phyloP scores from a whole-genome alignment of 2,888 invertebrate genomes.

The Sphaeridia pumilis region DNA sequence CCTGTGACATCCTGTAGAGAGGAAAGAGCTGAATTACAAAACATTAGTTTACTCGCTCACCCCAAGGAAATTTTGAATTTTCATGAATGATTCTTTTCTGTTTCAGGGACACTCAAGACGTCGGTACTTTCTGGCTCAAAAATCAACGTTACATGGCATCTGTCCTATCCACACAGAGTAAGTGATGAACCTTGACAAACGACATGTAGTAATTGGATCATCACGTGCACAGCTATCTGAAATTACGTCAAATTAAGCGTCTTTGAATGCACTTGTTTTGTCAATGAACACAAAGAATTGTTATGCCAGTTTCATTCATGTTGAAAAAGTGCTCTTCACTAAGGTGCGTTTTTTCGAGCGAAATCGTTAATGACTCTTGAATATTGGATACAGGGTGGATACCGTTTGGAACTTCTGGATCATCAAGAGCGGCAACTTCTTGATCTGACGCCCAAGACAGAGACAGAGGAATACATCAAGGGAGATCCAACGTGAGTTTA shows the following conservation, averaged over 20 bases:
- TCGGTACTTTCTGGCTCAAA: conserved; percentile 30
- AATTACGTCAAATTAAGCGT: not conserved
- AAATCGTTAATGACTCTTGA: too few relatives aligned
- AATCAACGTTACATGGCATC: conserved; percentile 34
- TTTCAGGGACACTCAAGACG: conserved; percentile 29
- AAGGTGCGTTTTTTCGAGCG: too few relatives aligned
- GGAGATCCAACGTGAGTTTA: conserved; percentile 71
- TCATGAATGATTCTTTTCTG: not conserved
- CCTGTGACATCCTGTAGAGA: too few relatives aligned
- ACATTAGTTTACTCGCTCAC: too few relatives aligned
- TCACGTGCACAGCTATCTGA: not conserved
- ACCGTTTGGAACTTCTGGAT: conserved; percentile 75
- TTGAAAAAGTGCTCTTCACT: not conserved
- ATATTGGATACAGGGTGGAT: conserved; percentile 86
- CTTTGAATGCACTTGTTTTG: too few relatives aligned
- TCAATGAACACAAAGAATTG: not conserved
- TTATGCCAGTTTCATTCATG: not conserved
- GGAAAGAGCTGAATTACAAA: too few relatives aligned
- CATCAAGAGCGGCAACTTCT: conserved; percentile 68
- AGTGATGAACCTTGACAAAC: conserved; percentile 9
- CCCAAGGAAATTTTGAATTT: conserved; percentile 1
- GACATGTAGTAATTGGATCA: not conserved
- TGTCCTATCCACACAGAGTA: conserved; percentile 35
- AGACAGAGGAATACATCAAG: conserved; percentile 65
- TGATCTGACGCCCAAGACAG: conserved; percentile 69